A percentile compares a stretch with the other conserved stretches of the same genome.
These are phyloP conservation scores for Cariama cristata DNA, from an alignment of 2,113 vertebrate species.

Conservation along the genomic window DNA sequence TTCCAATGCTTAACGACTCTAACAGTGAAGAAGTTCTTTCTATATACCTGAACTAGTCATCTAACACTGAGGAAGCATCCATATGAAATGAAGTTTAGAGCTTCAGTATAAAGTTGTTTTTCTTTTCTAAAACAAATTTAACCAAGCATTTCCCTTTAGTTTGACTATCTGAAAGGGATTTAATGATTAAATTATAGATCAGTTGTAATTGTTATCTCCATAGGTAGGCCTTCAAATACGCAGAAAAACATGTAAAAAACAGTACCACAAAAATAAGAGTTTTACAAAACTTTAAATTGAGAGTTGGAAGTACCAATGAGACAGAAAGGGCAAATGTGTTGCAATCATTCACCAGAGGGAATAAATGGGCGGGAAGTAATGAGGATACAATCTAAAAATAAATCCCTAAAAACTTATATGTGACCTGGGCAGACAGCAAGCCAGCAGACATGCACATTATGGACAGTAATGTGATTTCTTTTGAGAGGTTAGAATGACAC, in stretches of 20 bases:
- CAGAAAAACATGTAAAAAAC: background rate
- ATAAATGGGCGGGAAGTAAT: background rate
- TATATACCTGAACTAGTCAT: background rate
- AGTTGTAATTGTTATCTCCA: background rate
- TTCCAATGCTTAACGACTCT: no score
- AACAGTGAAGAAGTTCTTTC: no score
- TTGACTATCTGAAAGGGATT: background rate
- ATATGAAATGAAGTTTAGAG: background rate
- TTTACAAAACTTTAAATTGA: background rate
- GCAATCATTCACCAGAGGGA: background rate
- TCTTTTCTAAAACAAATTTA: background rate
- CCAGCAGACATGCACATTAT: background rate
- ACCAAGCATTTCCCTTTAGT: background rate
- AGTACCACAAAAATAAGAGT: background rate
- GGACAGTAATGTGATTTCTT: background rate
- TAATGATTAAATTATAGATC: background rate
- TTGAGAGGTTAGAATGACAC: background rate
- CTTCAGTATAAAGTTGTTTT: background rate
- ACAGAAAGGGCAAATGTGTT: background rate
- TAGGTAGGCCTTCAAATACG: background rate
- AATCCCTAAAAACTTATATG: background rate
- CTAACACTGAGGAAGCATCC: background rate
- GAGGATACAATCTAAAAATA: constrained; percentile 37
- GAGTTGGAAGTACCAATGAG: background rate
- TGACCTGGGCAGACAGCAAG: background rate